Evolutionary conservation across 2,888 invertebrate genomes (phyloP).

Genomic region (Lagria hirta): DNA sequence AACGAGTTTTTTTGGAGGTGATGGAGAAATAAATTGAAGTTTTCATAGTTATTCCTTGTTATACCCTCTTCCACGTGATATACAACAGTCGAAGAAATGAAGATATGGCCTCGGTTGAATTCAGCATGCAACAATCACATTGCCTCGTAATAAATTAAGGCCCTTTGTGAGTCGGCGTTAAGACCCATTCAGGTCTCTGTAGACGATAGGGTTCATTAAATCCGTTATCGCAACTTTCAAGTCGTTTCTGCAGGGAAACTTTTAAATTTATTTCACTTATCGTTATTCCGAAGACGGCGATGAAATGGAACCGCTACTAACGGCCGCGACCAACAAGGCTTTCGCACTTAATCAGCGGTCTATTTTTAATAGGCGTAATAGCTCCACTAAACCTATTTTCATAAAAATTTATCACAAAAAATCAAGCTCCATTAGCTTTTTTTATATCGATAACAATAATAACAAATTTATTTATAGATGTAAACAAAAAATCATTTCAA

Average conservation of each 20-base stretch:
- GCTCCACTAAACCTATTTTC: slow-evolving; percentile 5
- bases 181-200: slow-evolving; percentile 46
- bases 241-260: slow-evolving; percentile 51
- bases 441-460: too few relatives aligned
- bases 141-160: slow-evolving; percentile 49
- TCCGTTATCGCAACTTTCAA: slow-evolving; percentile 53
- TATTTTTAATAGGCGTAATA: slow-evolving; percentile 24
- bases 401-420: too few relatives aligned
- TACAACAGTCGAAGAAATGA: slow-evolving; percentile 22
- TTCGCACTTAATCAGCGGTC: slow-evolving; percentile 29
- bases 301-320: slow-evolving; percentile 35
- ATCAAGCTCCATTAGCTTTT: too few relatives aligned
- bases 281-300: slow-evolving; percentile 47
- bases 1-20: slow-evolving; percentile 42
- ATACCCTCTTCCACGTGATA: slow-evolving; percentile 17
- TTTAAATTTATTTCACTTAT: slow-evolving; percentile 55
- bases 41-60: slow-evolving; percentile 26
- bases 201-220: slow-evolving; percentile 55
- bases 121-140: slow-evolving; percentile 52
- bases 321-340: slow-evolving; percentile 25
- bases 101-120: slow-evolving; percentile 13
- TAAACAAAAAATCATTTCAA: too few relatives aligned
- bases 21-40: slow-evolving; percentile 39
- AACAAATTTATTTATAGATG: too few relatives aligned
- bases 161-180: slow-evolving; percentile 48